Base-by-base conservation (phyloP, 2,888 invertebrate genomes). In the Fragum sueziense region DNA sequence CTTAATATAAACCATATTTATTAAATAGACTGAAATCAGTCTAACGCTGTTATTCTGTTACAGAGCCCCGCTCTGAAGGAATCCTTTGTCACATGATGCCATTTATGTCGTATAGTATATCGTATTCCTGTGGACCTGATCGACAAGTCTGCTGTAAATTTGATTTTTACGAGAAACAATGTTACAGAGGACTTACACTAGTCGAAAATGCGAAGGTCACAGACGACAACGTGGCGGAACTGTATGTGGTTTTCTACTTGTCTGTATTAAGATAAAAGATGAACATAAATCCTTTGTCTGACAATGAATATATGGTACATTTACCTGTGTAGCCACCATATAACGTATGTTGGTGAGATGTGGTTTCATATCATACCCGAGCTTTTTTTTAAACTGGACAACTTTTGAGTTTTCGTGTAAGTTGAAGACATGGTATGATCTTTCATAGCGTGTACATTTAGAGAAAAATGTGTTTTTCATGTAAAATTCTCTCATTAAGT, bases 11-110 rank as follows among this genome's bases (percentile, higher is more conserved):
- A n/a, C n/a, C n/a, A n/a, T n/a, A n/a, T n/a, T n/a, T n/a, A n/a
- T n/a, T n/a, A n/a, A n/a, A n/a, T n/a, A n/a, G n/a, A n/a, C n/a
- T n/a, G n/a, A n/a, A n/a, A n/a, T n/a, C n/a, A n/a, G n/a, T n/a
- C n/a, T n/a, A n/a, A n/a, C n/a, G n/a, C n/a, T n/a, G n/a, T n/a
- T n/a, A n/a, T 47, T 47, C 20, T 47, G n/a, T 47, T 71, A 70
- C 74, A 52, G 52, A 25, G 4, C 34, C 17, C 11, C 68, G 57
- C 2, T 31, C 29, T 17, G 57, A 69, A 22, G 76, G 57, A 87
- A 95, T 99, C 88, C 96, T 98, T 72, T 98, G 98, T 0, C 99
- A 99, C 91, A 95, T 99, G 96, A 98, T 99, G 97, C 99, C 99
- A 0, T 99, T 99, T 94, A 98, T 99, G 93, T 97, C 97, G 1